These are phyloP conservation scores for Hestina assimilis DNA, from an alignment of 1,140 invertebrate species.

Conservation along the genomic window DNA sequence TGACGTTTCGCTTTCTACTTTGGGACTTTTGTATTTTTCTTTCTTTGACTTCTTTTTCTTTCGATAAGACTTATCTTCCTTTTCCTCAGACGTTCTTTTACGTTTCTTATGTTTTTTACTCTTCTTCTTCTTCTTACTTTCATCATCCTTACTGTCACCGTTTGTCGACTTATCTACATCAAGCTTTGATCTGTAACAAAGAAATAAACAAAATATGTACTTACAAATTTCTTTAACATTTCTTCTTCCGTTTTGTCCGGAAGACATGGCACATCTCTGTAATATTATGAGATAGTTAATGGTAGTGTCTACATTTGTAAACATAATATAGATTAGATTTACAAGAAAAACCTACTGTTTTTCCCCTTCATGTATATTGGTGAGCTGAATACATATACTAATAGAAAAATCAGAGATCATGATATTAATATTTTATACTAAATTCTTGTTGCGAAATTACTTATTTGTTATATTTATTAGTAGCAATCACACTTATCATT, in stretches of 20 bases:
- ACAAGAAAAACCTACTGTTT: conserved; percentile 12
- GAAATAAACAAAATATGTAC: conserved; percentile 37
- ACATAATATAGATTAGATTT: not conserved
- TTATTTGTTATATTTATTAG: not conserved
- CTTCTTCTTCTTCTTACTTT: conserved; percentile 72
- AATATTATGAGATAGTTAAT: conserved; percentile 27
- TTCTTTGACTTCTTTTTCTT: conserved; percentile 61
- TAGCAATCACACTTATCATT: conserved; percentile 2
- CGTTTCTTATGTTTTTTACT: conserved; percentile 79
- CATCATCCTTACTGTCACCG: conserved; percentile 39
- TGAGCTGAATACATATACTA: conserved; percentile 30
- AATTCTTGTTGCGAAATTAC: not conserved
- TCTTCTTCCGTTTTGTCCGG: conserved; percentile 30
- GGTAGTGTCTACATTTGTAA: not conserved
- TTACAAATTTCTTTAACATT: conserved; percentile 33
- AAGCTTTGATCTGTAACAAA: conserved; percentile 49
- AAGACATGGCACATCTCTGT: conserved; percentile 46
- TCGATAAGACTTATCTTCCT: conserved; percentile 46
- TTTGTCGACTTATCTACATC: conserved; percentile 43
- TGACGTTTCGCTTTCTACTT: conserved; percentile 64
- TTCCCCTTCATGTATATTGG: conserved; percentile 9
- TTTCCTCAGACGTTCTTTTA: conserved; percentile 49
- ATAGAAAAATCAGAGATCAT: conserved; percentile 23
- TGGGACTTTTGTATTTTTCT: conserved; percentile 48
- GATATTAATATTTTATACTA: not conserved